Conservation (phyloP, 2,113 vertebrate genomes). For the Benitochromis conjunctus region DNA sequence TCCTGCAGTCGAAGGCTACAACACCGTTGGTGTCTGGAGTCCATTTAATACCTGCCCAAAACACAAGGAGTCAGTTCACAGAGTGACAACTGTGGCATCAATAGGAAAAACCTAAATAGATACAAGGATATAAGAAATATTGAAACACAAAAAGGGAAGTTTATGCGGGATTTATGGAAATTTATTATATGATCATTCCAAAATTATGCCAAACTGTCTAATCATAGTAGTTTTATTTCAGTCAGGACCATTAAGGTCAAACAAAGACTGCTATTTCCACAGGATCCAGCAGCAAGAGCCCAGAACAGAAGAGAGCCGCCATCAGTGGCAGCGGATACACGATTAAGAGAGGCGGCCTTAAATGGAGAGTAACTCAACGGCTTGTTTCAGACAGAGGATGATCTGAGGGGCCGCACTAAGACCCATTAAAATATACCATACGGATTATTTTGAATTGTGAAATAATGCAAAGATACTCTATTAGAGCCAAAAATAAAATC, state of each 20-base stretch:
- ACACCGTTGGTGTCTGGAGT: slow-evolving; percentile 90
- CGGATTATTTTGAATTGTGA: not conserved
- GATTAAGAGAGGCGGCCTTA: not conserved
- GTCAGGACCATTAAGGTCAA: not conserved
- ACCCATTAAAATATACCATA: not conserved
- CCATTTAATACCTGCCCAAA: slow-evolving; percentile 89
- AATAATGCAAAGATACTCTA: not conserved
- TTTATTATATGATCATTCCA: not conserved
- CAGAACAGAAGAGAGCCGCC: not conserved
- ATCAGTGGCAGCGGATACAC: not conserved
- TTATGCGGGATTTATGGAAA: not conserved
- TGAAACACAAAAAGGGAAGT: not conserved
- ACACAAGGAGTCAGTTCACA: not conserved
- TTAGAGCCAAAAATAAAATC: not conserved
- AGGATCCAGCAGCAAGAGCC: not conserved
- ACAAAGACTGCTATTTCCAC: not conserved
- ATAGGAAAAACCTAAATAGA: fast-evolving
- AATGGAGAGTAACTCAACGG: not conserved
- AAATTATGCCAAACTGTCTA: not conserved
- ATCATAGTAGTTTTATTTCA: not conserved
- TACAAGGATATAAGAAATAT: not conserved
- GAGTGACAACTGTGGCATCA: not conserved
- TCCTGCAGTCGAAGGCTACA: slow-evolving; percentile 91
- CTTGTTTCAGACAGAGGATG: not conserved
- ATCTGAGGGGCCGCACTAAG: not conserved